Evolutionary conservation across 2,888 invertebrate genomes (phyloP).

Genomic region (Craniophora ligustri): DNA sequence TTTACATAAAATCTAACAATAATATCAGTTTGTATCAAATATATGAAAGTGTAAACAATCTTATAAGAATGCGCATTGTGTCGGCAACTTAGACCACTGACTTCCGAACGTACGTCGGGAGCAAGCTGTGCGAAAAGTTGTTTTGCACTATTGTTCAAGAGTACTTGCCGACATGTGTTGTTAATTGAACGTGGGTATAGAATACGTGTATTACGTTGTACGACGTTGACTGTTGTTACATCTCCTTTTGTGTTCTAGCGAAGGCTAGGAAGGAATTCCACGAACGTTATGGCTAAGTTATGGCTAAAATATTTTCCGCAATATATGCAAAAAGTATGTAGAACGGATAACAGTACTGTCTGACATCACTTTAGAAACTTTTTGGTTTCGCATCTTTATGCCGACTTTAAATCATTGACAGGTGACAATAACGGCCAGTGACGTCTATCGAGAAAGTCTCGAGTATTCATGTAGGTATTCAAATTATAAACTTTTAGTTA

Average conservation of each 20-base stretch:
- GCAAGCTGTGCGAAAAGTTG: constrained; percentile 55
- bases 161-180: constrained; percentile 44
- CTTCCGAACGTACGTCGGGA: constrained; percentile 66
- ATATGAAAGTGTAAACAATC: constrained; percentile 56
- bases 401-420: constrained; percentile 15
- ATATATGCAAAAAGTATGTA: neutral
- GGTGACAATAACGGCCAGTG: neutral
- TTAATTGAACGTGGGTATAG: constrained; percentile 50
- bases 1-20: constrained; percentile 35
- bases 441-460: neutral
- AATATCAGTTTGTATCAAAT: constrained; percentile 48
- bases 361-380: constrained; percentile 1
- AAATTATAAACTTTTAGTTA: too few relatives aligned
- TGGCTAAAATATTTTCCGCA: neutral
- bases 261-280: constrained; percentile 39
- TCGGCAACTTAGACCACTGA: constrained; percentile 56
- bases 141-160: constrained; percentile 51
- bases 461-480: too few relatives aligned
- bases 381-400: constrained; percentile 1
- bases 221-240: constrained; percentile 35
- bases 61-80: constrained; percentile 73
- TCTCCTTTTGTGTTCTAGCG: constrained; percentile 46
- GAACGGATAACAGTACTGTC: neutral
- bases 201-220: constrained; percentile 40
- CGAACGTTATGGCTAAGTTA: constrained; percentile 12